These are phyloP conservation scores for Paracentrotus lividus DNA, from an alignment of 53 echinoderm and acorn worm species.

Conservation along the genomic window DNA sequence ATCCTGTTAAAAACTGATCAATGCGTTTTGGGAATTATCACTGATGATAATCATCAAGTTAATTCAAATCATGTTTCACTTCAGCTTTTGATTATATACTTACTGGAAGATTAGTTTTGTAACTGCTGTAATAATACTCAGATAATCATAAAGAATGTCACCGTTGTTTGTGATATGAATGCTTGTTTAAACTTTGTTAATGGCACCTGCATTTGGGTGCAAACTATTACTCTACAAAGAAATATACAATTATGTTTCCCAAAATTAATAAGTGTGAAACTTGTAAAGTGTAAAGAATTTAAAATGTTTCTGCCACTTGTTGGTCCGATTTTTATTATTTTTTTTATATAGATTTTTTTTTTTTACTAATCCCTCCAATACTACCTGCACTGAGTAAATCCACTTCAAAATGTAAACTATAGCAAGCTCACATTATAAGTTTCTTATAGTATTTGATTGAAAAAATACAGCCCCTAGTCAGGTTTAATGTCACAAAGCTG, in stretches of 20 bases:
- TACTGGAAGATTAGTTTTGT: neutral
- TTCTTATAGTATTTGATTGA: conserved; percentile 15
- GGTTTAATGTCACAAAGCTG: conserved; percentile 4
- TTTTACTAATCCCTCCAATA: neutral
- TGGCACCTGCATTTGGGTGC: neutral
- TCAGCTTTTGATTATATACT: neutral
- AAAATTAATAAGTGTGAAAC: neutral
- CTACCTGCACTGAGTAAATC: neutral
- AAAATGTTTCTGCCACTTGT: neutral
- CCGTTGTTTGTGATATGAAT: neutral
- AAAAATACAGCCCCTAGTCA: conserved; percentile 32
- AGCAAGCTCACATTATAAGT: neutral
- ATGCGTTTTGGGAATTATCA: too few species aligned
- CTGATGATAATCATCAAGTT: too few species aligned
- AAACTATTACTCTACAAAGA: neutral
- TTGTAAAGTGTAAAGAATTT: neutral
- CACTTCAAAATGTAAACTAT: neutral
- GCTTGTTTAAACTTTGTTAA: neutral
- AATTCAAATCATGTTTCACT: neutral
- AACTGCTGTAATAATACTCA: neutral
- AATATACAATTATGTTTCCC: too few species aligned
- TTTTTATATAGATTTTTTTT: too few species aligned
- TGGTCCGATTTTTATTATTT: neutral
- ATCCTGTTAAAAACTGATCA: too few species aligned
- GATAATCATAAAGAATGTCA: neutral